Evolutionary conservation across 2,113 vertebrate species (phyloP), one percentile per base, ranked within the genome.

Genomic region (Dendropsophus ebraccatus): DNA sequence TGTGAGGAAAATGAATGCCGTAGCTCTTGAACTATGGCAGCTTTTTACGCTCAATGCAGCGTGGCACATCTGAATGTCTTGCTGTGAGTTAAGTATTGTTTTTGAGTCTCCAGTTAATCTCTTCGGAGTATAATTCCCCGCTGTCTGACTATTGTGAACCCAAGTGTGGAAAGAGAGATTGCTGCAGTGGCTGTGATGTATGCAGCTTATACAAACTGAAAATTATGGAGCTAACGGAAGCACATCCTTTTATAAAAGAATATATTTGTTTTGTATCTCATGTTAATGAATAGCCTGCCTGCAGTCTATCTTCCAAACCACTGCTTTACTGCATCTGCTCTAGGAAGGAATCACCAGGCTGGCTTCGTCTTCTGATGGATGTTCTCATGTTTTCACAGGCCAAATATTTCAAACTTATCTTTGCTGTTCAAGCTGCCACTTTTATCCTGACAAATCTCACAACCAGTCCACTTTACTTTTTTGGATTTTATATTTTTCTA

Each of bases 131-230:
- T 81, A 62, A 81, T 81, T 86, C 67, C 67, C 84, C 25, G 49
- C 84, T 86, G 84, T 86, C 85, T 86, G 67, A 70, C 52, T 74
- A 86, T 81, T 81, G 78, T 86, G 77, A 81, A 81, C 69, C 85
- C 77, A 86, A 81, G 77, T 86, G 78, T 86, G 85, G 85, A 86
- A 80, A 81, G 78, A 74, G 32, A 81, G 69, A 86, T 86, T 86
- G 78, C 67, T 73, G 67, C 50, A 41, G 85, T 74, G 35, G 10
- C 50, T 81, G 67, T 81, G 77, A 81, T 81, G 65, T 81, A 74
- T 60, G 85, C 78, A 74, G 78, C 69, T 74, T 62, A 81, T 81
- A 49, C 52, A 81, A 86, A 81, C 69, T 73, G 67, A 86, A 81
- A 73, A 81, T 86, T 73, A 74, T 81, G 70, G 77, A 86, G 85